These are phyloP conservation scores for Stigmatopora nigra DNA, from an alignment of 2,113 vertebrate genomes.

Conservation along the genomic window DNA sequence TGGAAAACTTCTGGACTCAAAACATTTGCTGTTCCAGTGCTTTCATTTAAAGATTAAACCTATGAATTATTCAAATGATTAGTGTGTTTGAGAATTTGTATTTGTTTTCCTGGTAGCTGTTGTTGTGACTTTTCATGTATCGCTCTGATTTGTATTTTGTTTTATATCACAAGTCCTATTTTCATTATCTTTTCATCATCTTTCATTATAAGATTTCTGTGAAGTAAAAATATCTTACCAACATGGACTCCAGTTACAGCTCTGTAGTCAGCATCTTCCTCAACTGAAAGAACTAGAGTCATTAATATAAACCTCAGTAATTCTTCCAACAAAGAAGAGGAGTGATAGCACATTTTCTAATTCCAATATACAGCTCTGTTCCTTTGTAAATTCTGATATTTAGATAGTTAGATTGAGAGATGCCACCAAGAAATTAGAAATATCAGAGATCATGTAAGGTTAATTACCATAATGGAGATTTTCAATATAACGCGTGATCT, in stretches of 20 bases:
- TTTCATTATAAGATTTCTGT: background rate
- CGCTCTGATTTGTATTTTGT: conserved; percentile 8
- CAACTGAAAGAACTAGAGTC: conserved; percentile 46
- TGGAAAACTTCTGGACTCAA: conserved; percentile 34
- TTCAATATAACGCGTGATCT: too few relatives aligned
- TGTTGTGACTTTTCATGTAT: conserved; percentile 16
- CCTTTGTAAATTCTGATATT: conserved; percentile 29
- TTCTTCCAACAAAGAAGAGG: conserved; percentile 22
- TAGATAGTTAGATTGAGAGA: conserved; percentile 27
- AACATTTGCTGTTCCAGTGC: conserved; percentile 34
- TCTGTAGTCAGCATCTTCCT: conserved; percentile 53
- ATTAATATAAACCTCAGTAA: conserved; percentile 23
- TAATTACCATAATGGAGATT: too few relatives aligned
- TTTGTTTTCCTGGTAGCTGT: conserved; percentile 1
- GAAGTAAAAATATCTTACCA: conserved; percentile 51
- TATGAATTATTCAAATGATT: conserved; percentile 42
- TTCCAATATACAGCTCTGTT: conserved; percentile 21
- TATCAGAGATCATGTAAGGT: too few relatives aligned
- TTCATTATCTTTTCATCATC: conserved; percentile 12
- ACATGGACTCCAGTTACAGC: conserved; percentile 59
- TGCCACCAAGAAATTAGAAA: conserved; percentile 10
- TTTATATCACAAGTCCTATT: conserved; percentile 19
- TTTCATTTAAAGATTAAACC: conserved; percentile 33
- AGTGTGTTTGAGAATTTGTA: conserved; percentile 20
- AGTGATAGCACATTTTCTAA: conserved; percentile 26